Evolutionary conservation across 2,888 invertebrate species (phyloP), one percentile per base, ranked within the genome.

Genomic region (Lithophane ornitopus): DNA sequence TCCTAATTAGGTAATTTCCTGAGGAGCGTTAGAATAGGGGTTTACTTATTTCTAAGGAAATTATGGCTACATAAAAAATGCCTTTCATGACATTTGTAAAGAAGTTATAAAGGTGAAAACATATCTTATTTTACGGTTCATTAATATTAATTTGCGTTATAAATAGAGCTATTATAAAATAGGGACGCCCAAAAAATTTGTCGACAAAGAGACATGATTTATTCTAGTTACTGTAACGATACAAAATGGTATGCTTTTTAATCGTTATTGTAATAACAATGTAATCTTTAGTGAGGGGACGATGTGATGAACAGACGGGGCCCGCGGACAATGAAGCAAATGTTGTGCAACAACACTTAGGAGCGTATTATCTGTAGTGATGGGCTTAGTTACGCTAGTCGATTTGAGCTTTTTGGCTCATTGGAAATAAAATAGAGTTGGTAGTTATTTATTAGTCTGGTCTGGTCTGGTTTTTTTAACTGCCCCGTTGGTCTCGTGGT

Each of bases 341-440:
- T 95, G 95, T 95, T 95, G 93, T 91, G 91, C 90, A 93, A 94
- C 95, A 96, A 94, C 92, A 94, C 92, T 94, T 93, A 92, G 85
- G 70, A 87, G 87, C 87, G 88, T 93, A 93, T 92, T 93, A 92
- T 83, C 69, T 69, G 68, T 91, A 93, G 93, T 86, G 94, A 88
- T 92, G 94, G 77, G 75, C 74, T 69, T 81, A 76, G 76, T 75
- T 80, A 82, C 79, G 80, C 84, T 74, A 70, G 67, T 76, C 79
- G 68, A 87, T 82, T 76, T 67, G 34, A 61, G 39, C 34, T 59
- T 63, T 76, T 66, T 74, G 34, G 19, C 46, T 75, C 46, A 34
- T 70, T 59, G 34, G 9, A 71, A 65, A 14, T 39, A 9, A 26
- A 34, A 22, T 22, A 7, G 19, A 34, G 1, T 6, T 11, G 22